A percentile compares a stretch with the other conserved stretches of the same genome.
Conservation (phyloP, 2,888 invertebrate genomes). For the Venusia cambrica region DNA sequence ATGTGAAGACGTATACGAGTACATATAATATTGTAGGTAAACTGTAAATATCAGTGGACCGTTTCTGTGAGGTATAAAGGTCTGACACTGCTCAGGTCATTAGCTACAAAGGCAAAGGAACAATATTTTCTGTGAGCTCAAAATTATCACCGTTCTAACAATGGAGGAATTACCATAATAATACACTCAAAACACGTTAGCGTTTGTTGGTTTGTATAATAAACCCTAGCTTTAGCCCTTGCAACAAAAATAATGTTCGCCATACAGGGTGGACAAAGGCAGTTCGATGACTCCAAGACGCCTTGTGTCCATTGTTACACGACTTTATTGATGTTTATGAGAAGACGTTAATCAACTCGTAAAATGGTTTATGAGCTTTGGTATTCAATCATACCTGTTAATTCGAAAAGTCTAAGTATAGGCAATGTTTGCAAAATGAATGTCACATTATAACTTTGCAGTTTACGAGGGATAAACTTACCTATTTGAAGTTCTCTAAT, state of each 20-base stretch:
- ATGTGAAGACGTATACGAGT: too few species aligned
- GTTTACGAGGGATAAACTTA: too few species aligned
- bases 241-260: slow-evolving; percentile 54
- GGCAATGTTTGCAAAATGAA: too few species aligned
- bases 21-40: too few species aligned
- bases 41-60: too few species aligned
- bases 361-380: slow-evolving; percentile 14
- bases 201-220: slow-evolving; percentile 19
- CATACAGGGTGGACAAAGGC: slow-evolving; percentile 71
- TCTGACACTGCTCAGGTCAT: too few species aligned
- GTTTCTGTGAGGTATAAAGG: too few species aligned
- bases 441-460: too few species aligned
- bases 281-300: slow-evolving; percentile 63
- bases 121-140: slow-evolving; percentile 19
- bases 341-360: slow-evolving; percentile 14
- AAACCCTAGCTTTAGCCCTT: slow-evolving; percentile 30
- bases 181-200: slow-evolving; percentile 16
- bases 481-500: too few species aligned
- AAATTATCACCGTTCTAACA: slow-evolving; percentile 20
- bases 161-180: slow-evolving; percentile 22
- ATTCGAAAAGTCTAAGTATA: too few species aligned
- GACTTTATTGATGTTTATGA: slow-evolving; percentile 11
- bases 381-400: too few species aligned
- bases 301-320: slow-evolving; percentile 41
- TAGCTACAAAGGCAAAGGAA: neutral